phyloP scores from a whole-genome alignment of 2,797 vertebrate genomes.

The Ctenopoma kingsleyae region DNA sequence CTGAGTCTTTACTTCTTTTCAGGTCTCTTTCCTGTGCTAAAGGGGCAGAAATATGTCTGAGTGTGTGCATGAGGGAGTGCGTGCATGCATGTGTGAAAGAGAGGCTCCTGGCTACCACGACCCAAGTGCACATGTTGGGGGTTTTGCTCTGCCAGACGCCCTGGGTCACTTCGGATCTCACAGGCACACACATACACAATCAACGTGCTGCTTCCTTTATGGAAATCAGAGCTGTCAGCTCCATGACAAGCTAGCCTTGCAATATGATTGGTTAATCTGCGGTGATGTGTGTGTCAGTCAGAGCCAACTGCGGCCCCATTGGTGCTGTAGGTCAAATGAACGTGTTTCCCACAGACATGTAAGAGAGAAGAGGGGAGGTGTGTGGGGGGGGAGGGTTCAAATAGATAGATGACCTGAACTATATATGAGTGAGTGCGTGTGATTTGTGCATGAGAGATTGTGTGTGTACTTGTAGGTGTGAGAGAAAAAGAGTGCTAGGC shows the following conservation, averaged over 20 bases:
- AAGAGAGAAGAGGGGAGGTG: conserved; percentile 12
- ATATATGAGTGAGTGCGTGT: conserved; percentile 46
- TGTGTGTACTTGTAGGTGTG: conserved; percentile 32
- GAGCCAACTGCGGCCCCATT: conserved; percentile 66
- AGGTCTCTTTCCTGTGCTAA: conserved; percentile 73
- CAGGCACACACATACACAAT: conserved; percentile 67
- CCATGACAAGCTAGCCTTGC: conserved; percentile 63
- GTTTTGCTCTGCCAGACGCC: conserved; percentile 70
- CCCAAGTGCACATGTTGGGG: conserved; percentile 72
- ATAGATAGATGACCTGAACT: conserved; percentile 43
- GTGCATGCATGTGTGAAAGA: conserved; percentile 62
- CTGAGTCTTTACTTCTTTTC: conserved; percentile 65
- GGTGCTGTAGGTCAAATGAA: conserved; percentile 73
- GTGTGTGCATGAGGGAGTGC: conserved; percentile 19
- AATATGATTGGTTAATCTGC: conserved; percentile 75
- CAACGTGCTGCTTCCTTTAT: conserved; percentile 75
- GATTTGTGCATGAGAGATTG: conserved; percentile 33
- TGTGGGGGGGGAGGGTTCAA: neutral
- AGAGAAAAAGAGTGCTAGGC: conserved; percentile 37
- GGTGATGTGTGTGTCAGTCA: conserved; percentile 70
- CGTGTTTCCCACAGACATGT: conserved; percentile 72
- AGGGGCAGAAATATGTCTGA: conserved; percentile 58
- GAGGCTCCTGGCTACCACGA: conserved; percentile 74
- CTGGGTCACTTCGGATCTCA: conserved; percentile 66
- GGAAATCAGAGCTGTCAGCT: conserved; percentile 84